Evolutionary conservation across 1,140 invertebrate genomes (phyloP), one percentile per base, ranked within the genome.

Genomic region (Meloidogyne exigua): DNA sequence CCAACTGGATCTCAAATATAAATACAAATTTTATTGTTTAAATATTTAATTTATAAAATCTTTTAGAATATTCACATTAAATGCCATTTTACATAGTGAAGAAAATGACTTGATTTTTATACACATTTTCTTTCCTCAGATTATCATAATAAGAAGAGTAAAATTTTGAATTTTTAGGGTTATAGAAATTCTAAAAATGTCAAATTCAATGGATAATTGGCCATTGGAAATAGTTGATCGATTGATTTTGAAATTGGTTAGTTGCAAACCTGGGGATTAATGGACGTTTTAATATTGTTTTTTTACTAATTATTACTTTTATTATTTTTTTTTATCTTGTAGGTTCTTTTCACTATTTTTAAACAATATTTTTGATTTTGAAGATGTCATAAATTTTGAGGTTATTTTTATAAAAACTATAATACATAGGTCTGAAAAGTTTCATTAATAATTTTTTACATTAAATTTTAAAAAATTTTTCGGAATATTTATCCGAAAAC

Each of bases 331-430:
- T 49, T 49, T 12, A 42, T 42, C 15, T 1, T 49, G 2, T 49
- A 49, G 44, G 44, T 49, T 15, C 44, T 49, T 0, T 26, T 72
- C 21, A 26, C 65, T 13, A 63, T 63, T 10, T 72, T 64, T 64
- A 23, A 72, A 72, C 42, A 72, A 72, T n/a, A 65, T 72, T 72
- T 72, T 57, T 28, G 71, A 72, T 25, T 72, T 25, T 36, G 71
- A 72, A 28, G 71, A 72, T 10, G 71, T 64, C 21, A 72, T 72
- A 12, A 72, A 72, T 28, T 72, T 72, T 65, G 71, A 72, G n/a
- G 71, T 72, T 13, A 13, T 57, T 15, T 65, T 23, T n/a, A n/a
- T n/a, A n/a, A n/a, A 25, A 62, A 63, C n/a, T n/a, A n/a, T n/a
- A n/a, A n/a, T n/a, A n/a, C n/a, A n/a, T n/a, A n/a, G n/a, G n/a